Conservation (phyloP, 2,888 invertebrate species). For the Ophion obscuratus region DNA sequence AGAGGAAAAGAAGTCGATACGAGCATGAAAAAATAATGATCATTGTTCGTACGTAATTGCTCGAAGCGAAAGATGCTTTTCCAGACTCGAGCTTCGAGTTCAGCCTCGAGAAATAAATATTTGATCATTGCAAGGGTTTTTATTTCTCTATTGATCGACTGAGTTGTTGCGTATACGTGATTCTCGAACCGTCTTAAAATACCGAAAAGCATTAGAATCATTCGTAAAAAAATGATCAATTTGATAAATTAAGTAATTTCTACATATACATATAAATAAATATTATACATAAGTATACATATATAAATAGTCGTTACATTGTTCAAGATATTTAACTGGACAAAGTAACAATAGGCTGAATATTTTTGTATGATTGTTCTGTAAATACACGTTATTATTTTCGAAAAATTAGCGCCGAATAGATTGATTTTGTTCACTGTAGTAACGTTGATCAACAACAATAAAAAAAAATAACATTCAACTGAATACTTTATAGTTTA, state of each 20-base stretch:
- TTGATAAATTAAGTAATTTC: constrained; percentile 31
- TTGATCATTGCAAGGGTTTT: constrained; percentile 27
- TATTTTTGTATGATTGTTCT: constrained; percentile 80
- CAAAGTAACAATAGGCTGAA: constrained; percentile 67
- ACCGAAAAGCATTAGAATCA: constrained; percentile 23
- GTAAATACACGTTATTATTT: constrained; percentile 73
- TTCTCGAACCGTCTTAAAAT: constrained; percentile 62
- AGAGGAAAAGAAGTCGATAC: neutral
- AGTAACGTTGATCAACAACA: constrained; percentile 72
- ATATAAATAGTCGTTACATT: constrained; percentile 64
- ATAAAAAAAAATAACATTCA: constrained; percentile 49
- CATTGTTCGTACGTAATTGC: constrained; percentile 7
- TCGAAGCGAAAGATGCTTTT: constrained; percentile 3
- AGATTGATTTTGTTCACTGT: constrained; percentile 70
- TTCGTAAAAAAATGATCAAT: constrained; percentile 26
- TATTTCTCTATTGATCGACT: constrained; percentile 66
- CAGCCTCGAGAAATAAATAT: constrained; percentile 5
- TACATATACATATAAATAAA: constrained; percentile 21
- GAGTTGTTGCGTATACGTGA: constrained; percentile 74
- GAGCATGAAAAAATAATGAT: neutral
- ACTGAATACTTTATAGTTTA: constrained; percentile 24
- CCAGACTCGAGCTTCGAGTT: neutral
- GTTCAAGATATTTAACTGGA: constrained; percentile 70
- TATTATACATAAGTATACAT: neutral
- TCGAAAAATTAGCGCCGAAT: constrained; percentile 58